Conservation (phyloP, 2,888 invertebrate genomes). For the Morinoia aosen region DNA sequence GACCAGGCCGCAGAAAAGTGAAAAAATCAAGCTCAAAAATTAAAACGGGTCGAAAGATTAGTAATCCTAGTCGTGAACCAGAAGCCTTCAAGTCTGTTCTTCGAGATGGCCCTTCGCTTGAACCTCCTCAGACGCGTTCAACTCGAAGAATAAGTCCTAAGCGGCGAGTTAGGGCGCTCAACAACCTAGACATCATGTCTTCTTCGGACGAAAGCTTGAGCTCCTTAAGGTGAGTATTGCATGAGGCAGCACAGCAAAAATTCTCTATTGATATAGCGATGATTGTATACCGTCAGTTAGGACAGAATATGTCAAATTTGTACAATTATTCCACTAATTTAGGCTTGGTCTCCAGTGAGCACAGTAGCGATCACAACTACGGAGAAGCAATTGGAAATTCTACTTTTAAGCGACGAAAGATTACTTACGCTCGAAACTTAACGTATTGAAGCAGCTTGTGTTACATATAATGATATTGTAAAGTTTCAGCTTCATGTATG, state of each 20-base stretch:
- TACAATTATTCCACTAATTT: background rate
- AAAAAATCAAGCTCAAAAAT: slow-evolving; percentile 54
- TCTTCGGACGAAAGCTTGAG: slow-evolving; percentile 66
- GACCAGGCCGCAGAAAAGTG: slow-evolving; percentile 60
- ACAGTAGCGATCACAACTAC: background rate
- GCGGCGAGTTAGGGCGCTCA: slow-evolving; percentile 60
- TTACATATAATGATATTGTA: too few species aligned
- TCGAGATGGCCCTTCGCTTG: slow-evolving; percentile 47
- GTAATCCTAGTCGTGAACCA: background rate
- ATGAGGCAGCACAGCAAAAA: background rate
- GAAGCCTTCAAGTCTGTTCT: background rate
- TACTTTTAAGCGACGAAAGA: background rate
- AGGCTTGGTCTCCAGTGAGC: background rate
- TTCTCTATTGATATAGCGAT: background rate
- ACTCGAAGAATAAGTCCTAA: slow-evolving; percentile 59
- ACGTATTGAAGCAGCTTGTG: too few species aligned
- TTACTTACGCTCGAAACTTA: background rate
- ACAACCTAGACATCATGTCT: slow-evolving; percentile 64
- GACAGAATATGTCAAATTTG: background rate
- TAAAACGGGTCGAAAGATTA: slow-evolving; percentile 15
- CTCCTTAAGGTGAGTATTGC: slow-evolving; percentile 61
- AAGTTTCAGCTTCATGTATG: too few species aligned
- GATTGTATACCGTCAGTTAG: background rate
- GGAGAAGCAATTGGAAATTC: background rate
- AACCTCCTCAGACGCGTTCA: slow-evolving; percentile 57